Evolutionary conservation across 2,797 vertebrate genomes (phyloP), one percentile per base, ranked within the genome.

Genomic region (Pantherophis alleghaniensis): DNA sequence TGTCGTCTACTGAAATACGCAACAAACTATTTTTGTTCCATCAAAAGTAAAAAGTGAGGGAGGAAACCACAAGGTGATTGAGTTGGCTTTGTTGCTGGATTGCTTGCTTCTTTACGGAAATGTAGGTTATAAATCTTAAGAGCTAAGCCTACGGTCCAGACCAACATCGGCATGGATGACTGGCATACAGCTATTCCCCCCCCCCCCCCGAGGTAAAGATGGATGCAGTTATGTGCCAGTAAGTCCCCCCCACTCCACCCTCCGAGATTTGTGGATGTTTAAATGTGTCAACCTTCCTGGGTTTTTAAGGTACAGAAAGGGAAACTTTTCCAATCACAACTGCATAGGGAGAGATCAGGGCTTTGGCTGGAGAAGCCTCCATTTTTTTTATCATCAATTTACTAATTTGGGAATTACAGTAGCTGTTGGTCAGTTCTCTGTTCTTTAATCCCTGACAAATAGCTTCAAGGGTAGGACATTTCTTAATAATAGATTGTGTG

Each of bases 361-460:
- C 16, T 83, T 91, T 13, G 24, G 5, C 47, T 24, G 55, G 57
- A 59, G 32, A 51, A 61, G 12, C 13, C 56, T 63, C 24, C 51
- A 56, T 69, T 55, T 32, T 60, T 91, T 86, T 57, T 9, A 91
- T 57, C 57, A 91, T 87, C 90, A 88, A 56, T 89, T 91, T 74
- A 69, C 14, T 87, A 87, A 83, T 28, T 61, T 18, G 32, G 87
- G 89, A 60, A 86, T 90, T 59, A 42, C 13, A 87, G 53, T n/a
- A 91, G 47, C 22, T 28, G 16, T 22, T 22, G 28, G n/a, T 51
- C 56, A 79, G 28, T n/a, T 79, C 56, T 79, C 37, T 55, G 12
- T 92, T 83, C 5, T 91, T 86, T 91, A 83, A 90, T 74, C 51
- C 18, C 61, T 32, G 37, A 26, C 55, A 26, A 79, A 28, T 56